Base-by-base conservation (phyloP, 2,113 vertebrate species). In the Hemiscyllium ocellatum region DNA sequence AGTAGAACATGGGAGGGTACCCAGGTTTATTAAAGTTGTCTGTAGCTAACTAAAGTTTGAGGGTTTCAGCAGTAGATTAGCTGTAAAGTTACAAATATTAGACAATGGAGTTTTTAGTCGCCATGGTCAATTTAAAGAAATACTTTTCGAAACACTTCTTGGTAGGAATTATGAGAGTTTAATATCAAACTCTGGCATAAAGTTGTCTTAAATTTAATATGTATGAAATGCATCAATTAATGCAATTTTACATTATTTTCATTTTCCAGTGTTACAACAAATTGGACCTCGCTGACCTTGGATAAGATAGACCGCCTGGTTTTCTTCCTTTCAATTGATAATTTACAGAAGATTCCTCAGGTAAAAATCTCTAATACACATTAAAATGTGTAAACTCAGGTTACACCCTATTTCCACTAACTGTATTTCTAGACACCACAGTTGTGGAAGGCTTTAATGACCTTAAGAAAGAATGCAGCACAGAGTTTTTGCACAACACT, bases 271-370 rank as follows among this genome's bases (percentile, higher is more conserved):
- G 96, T 97, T 22, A 96, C 97, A 0, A 95, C 96, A 89, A 97
- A 87, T 87, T 98, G 98, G 98, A 98, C 96, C 52, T 95, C 97
- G 76, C 96, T 96, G 19, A 97, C 96, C 1, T 96, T 98, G 87
- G 97, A 97, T 95, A 97, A 97, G 96, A 96, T 98, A 95, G 97
- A 96, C 96, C 96, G 98, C 0, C 97, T 98, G 83, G 95, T 98
- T 76, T 97, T 98, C 96, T 98, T 98, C 96, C 97, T 98, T 65
- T 96, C 98, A 7, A 66, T 69, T 1, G 72, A 96, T 26, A 96
- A 33, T 3, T 96, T 98, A 91, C 96, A 97, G 96, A 95, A 97
- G 78, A 97, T 98, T 94, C 96, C 97, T 29, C 61, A 4, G 89
- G 98, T 98, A 97, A 2, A 15, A 12, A 22, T 93, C 61, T 61